Evolutionary conservation across 2,113 vertebrate species (phyloP), one percentile per base, ranked within the genome.

Genomic region (Porphyrio hochstetteri): DNA sequence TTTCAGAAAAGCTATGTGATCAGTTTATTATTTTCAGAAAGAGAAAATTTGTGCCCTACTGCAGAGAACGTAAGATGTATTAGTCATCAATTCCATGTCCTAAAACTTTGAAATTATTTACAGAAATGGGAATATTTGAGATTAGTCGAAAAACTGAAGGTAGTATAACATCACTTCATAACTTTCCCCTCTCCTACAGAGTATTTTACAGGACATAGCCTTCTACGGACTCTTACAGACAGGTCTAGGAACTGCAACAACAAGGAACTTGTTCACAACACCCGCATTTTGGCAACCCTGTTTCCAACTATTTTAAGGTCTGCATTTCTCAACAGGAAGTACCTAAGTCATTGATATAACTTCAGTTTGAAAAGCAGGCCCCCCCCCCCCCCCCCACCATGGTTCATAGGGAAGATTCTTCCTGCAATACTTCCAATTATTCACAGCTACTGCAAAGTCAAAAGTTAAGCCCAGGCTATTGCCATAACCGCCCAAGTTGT

Each of bases 1-100:
- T 77, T 92, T 94, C 35, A 82, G 79, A 70, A 94, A 95, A 94
- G 36, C 44, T 50, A 57, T 71, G n/a, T 31, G 31, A 92, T 23
- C 53, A 86, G 46, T 25, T 71, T 74, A 84, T 55, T 93, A 63
- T 69, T 56, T 40, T 82, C 53, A 93, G 50, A 69, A 69, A 72
- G 36, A 69, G 35, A 96, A 81, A 90, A 96, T 80, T 48, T 69
- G 59, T 82, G 48, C 18, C 50, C 74, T 69, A 88, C 11, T 85
- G 33, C 25, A 86, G 16, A 92, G 60, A 81, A 93, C 13, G 1
- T 46, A 85, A 95, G 69, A 70, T 57, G 78, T 2, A 84, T 61
- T 93, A 63, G 6, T 21, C 46, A 91, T 40, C 17, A 77, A 78
- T 75, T 78, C 52, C 17, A 27, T 11, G 42, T 60, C 70, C 63